Evolutionary conservation across 2,888 invertebrate genomes (phyloP).

Genomic region (Crematogaster levior): DNA sequence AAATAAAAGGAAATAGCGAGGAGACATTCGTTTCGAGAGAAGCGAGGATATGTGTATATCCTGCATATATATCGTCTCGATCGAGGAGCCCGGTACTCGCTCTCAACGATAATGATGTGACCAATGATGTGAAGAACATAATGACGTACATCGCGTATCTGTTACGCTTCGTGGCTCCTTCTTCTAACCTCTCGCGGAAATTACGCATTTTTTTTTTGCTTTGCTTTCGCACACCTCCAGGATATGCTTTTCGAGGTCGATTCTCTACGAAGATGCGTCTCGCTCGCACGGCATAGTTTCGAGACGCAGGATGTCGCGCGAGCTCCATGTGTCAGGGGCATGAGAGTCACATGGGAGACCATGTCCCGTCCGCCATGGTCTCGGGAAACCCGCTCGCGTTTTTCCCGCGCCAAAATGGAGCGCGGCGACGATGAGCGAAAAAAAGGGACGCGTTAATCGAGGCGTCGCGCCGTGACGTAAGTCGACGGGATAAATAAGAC

Average conservation of each 20-base stretch:
- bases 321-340: conserved; percentile 71
- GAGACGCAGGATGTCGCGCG: neutral
- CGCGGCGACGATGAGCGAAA: neutral
- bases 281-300: neutral
- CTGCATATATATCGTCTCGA: no score
- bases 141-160: no score
- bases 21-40: neutral
- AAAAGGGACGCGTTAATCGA: neutral
- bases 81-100: neutral
- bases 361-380: conserved; percentile 13
- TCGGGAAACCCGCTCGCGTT: neutral
- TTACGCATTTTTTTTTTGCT: no score
- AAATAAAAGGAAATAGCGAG: neutral
- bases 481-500: conserved; percentile 60
- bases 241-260: neutral
- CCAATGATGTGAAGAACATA: no score
- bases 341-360: conserved; percentile 78
- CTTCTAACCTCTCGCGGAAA: conserved; percentile 1
- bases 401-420: conserved; percentile 27
- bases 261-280: no score
- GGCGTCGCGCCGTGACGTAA: conserved; percentile 58
- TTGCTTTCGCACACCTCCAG: no score
- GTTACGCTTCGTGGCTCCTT: neutral
- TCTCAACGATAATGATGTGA: no score
- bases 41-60: neutral